A percentile compares a stretch with the other conserved stretches of the same genome.
Evolutionary conservation across 2,888 invertebrate species (phyloP).

Genomic region (Brassicogethes aeneus): DNA sequence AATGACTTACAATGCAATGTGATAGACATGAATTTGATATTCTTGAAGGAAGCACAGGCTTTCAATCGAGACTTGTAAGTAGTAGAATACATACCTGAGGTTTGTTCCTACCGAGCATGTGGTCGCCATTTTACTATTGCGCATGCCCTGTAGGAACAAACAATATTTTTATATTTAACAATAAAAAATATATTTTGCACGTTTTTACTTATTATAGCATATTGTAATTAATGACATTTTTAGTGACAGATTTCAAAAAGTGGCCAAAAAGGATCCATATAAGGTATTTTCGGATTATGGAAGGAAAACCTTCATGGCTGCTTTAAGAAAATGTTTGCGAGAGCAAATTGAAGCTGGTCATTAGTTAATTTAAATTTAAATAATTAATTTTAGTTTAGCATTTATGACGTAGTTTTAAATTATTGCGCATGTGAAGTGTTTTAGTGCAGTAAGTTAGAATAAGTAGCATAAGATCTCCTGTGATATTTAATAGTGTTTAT

Average conservation of each 20-base stretch:
- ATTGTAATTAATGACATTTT: slow-evolving; percentile 10
- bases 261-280: slow-evolving; percentile 25
- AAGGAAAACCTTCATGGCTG: slow-evolving; percentile 26
- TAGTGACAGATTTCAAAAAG: slow-evolving; percentile 25
- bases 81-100: slow-evolving; percentile 1
- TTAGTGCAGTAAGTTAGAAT: too few species aligned
- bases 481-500: too few species aligned
- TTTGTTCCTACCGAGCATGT: too few species aligned
- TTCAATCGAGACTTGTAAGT: slow-evolving; percentile 27
- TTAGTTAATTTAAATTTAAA: slow-evolving; percentile 12
- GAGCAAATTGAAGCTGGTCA: slow-evolving; percentile 26
- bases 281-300: slow-evolving; percentile 30
- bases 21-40: slow-evolving; percentile 27
- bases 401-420: too few species aligned
- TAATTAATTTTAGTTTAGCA: too few species aligned
- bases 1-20: slow-evolving; percentile 22
- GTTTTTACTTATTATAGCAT: too few species aligned
- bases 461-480: too few species aligned
- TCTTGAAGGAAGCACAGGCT: slow-evolving; percentile 20
- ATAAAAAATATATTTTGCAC: too few species aligned
- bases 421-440: too few species aligned
- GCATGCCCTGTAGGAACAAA: too few species aligned
- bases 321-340: slow-evolving; percentile 22
- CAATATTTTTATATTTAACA: too few species aligned
- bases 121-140: too few species aligned